A percentile compares a stretch with the other conserved stretches of the same genome.
Evolutionary conservation across 2,888 invertebrate species (phyloP).

Genomic region (Dimorphilus gyrociliatus): DNA sequence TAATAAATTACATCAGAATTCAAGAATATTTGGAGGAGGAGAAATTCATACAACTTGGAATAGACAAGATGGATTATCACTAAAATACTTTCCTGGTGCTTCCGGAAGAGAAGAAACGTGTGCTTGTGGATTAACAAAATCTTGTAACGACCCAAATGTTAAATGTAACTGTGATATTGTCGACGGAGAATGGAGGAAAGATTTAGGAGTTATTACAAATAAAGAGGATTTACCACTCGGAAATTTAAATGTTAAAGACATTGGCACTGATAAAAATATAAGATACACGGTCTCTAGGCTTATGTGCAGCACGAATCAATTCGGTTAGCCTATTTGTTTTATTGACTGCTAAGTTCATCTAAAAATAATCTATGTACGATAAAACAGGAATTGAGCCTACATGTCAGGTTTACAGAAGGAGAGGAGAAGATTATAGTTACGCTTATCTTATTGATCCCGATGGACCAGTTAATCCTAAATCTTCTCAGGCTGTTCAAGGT

Average conservation of each 20-base stretch:
- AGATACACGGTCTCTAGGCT: slow-evolving; percentile 14
- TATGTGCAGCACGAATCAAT: slow-evolving; percentile 16
- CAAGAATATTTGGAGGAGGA: slow-evolving; percentile 1
- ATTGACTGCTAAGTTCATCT: not conserved
- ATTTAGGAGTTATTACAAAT: slow-evolving; percentile 18
- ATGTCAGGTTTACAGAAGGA: slow-evolving; percentile 15
- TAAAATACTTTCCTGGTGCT: slow-evolving; percentile 15
- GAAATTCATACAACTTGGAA: no score
- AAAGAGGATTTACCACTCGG: slow-evolving; percentile 17
- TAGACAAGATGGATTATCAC: no score
- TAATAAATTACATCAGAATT: slow-evolving; percentile 5
- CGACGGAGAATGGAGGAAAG: slow-evolving; percentile 15
- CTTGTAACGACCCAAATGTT: slow-evolving; percentile 11
- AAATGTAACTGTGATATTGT: slow-evolving; percentile 22
- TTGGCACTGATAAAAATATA: slow-evolving; percentile 4
- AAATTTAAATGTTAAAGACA: slow-evolving; percentile 9
- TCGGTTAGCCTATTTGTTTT: slow-evolving; percentile 14
- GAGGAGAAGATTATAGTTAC: slow-evolving; percentile 11
- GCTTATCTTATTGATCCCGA: slow-evolving; percentile 18
- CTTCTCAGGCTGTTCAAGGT: no score
- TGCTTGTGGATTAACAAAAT: slow-evolving; percentile 17
- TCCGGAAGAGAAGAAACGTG: slow-evolving; percentile 11
- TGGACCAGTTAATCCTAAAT: slow-evolving; percentile 1
- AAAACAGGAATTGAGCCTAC: slow-evolving; percentile 16
- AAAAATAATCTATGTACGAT: not conserved